A percentile compares a stretch with the other conserved stretches of the same genome.
phyloP scores from a whole-genome alignment of 2,113 vertebrate species.

The Columba livia region DNA sequence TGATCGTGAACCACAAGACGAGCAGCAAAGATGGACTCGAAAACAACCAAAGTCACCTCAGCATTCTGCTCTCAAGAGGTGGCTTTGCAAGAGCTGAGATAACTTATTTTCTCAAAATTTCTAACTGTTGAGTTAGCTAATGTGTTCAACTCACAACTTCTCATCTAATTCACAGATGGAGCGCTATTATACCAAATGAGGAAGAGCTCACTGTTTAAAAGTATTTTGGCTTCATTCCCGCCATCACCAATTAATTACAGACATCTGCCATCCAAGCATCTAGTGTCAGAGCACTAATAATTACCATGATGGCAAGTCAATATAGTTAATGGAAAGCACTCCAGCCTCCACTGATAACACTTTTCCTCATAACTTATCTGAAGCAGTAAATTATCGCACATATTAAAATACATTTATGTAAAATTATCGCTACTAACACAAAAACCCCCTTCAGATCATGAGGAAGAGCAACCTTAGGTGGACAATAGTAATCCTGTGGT shows the following conservation, averaged over 20 bases:
- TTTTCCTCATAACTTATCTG: not conserved
- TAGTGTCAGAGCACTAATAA: not conserved
- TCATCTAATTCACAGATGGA: not conserved
- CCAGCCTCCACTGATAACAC: not conserved
- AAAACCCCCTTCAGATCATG: not conserved
- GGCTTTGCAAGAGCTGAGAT: not conserved
- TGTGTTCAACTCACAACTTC: not conserved
- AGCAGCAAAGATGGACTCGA: not conserved
- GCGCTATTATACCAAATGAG: fast-evolving
- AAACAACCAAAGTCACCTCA: fast-evolving
- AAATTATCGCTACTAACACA: not conserved
- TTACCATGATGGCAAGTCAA: not conserved
- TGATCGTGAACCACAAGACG: not conserved
- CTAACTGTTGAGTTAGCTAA: not conserved
- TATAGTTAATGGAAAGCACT: not conserved
- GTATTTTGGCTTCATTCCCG: not conserved
- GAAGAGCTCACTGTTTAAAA: not conserved
- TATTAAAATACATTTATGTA: not conserved
- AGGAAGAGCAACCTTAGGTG: not conserved
- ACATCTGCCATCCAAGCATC: not conserved
- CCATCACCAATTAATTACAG: not conserved
- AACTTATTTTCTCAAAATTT: not conserved
- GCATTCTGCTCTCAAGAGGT: not conserved
- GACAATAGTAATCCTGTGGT: not conserved
- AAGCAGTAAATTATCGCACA: not conserved